Percentiles rank a stretch among this genome's conserved stretches.
These are phyloP conservation scores for Campoletis sonorensis DNA, from an alignment of 1,140 invertebrate genomes.

Conservation along the genomic window DNA sequence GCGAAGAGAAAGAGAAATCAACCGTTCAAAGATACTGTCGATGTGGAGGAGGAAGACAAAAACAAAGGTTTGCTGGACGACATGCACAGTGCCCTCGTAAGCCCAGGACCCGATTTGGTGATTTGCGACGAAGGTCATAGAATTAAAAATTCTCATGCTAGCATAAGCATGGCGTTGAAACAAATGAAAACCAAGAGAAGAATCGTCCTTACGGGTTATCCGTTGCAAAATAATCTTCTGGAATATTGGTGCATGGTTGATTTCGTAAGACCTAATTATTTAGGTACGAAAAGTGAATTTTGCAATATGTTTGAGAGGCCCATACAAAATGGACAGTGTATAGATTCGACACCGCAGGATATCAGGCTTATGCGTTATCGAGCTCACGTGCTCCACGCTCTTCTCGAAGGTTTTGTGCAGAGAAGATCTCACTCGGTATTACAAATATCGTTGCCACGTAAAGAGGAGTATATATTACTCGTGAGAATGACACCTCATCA, in stretches of 20 bases:
- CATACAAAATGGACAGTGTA: slow-evolving; percentile 96
- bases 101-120: slow-evolving; percentile 95
- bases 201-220: slow-evolving; percentile 96
- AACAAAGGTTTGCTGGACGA: slow-evolving; percentile 92
- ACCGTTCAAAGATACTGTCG: slow-evolving; percentile 71
- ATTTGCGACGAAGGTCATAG: slow-evolving; percentile 97
- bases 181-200: slow-evolving; percentile 93
- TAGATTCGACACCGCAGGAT: slow-evolving; percentile 93
- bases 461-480: slow-evolving; percentile 94
- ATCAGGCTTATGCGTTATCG: slow-evolving; percentile 92
- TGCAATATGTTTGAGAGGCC: slow-evolving; percentile 97
- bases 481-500: slow-evolving; percentile 93
- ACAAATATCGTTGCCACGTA: slow-evolving; percentile 90
- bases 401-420: slow-evolving; percentile 95
- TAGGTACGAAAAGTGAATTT: slow-evolving; percentile 95
- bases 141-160: slow-evolving; percentile 97
- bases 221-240: slow-evolving; percentile 96
- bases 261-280: slow-evolving; percentile 95
- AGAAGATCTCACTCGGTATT: slow-evolving; percentile 92
- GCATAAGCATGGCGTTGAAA: slow-evolving; percentile 94
- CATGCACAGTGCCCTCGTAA: slow-evolving; percentile 91
- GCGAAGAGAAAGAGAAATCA: slow-evolving; percentile 73
- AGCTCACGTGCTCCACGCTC: slow-evolving; percentile 92
- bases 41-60: slow-evolving; percentile 84
- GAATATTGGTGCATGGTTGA: slow-evolving; percentile 99